phyloP scores from a whole-genome alignment of 2,888 invertebrate species.

The Tortricodes alternella region DNA sequence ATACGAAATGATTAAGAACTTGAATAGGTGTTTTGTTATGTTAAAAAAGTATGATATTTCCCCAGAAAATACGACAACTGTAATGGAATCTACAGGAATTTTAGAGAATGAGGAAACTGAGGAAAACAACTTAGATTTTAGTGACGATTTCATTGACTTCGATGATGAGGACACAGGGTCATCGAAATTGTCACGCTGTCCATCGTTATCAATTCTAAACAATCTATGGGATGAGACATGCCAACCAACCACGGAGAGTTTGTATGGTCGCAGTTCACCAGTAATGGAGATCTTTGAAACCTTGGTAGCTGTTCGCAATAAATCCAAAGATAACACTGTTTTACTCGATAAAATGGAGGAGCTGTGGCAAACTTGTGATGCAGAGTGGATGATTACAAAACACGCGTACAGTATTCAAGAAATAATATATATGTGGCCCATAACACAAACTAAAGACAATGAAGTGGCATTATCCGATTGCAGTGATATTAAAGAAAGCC shows the following conservation, averaged over 20 bases:
- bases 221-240: slow-evolving; percentile 35
- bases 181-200: slow-evolving; percentile 37
- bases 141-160: slow-evolving; percentile 23
- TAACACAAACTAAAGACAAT: background rate
- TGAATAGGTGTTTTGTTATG: slow-evolving; percentile 49
- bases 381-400: slow-evolving; percentile 33
- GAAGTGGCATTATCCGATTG: background rate
- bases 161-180: slow-evolving; percentile 15
- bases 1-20: slow-evolving; percentile 41
- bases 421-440: background rate
- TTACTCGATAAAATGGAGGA: background rate
- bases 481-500: background rate
- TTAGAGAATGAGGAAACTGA: background rate
- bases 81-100: background rate
- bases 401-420: slow-evolving; percentile 5
- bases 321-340: background rate
- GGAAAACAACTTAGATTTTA: background rate
- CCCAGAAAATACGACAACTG: background rate
- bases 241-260: slow-evolving; percentile 4
- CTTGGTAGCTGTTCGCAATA: slow-evolving; percentile 39
- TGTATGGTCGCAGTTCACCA: slow-evolving; percentile 48
- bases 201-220: slow-evolving; percentile 47
- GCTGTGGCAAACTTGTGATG: slow-evolving; percentile 8
- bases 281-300: slow-evolving; percentile 54
- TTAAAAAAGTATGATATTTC: slow-evolving; percentile 46